phyloP scores from a whole-genome alignment of 2,797 vertebrate genomes.

The Enteromius fasciolatus region DNA sequence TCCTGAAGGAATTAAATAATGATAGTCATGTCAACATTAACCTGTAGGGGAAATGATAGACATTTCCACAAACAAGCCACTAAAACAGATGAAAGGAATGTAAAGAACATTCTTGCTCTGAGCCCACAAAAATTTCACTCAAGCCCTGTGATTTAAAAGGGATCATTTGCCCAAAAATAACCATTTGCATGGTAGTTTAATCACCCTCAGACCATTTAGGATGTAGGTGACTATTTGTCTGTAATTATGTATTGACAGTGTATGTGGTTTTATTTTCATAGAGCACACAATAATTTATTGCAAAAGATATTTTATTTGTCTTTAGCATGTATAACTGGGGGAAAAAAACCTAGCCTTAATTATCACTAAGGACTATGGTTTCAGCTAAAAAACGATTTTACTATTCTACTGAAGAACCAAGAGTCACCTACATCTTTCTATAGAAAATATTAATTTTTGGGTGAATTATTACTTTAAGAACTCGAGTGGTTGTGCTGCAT shows the following conservation, averaged over 20 bases:
- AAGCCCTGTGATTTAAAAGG: neutral
- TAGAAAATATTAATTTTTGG: neutral
- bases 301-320: neutral
- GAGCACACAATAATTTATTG: neutral
- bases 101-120: neutral
- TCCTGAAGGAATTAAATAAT: slow-evolving; percentile 23
- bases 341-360: neutral
- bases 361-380: neutral
- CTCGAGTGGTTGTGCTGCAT: neutral
- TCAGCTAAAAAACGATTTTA: neutral
- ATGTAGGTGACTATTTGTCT: neutral
- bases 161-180: neutral
- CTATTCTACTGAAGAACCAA: neutral
- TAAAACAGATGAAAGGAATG: neutral
- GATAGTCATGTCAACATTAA: slow-evolving; percentile 5
- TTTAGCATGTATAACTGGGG: neutral
- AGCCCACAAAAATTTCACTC: neutral
- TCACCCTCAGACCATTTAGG: neutral
- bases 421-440: neutral
- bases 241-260: neutral
- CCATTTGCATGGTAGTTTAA: neutral
- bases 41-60: neutral
- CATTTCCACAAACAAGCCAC: neutral
- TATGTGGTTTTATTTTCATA: neutral
- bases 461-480: neutral